Percentiles rank a stretch among this genome's conserved stretches.
Conservation (phyloP, 2,888 invertebrate genomes). For the Xiphydria camelus region DNA sequence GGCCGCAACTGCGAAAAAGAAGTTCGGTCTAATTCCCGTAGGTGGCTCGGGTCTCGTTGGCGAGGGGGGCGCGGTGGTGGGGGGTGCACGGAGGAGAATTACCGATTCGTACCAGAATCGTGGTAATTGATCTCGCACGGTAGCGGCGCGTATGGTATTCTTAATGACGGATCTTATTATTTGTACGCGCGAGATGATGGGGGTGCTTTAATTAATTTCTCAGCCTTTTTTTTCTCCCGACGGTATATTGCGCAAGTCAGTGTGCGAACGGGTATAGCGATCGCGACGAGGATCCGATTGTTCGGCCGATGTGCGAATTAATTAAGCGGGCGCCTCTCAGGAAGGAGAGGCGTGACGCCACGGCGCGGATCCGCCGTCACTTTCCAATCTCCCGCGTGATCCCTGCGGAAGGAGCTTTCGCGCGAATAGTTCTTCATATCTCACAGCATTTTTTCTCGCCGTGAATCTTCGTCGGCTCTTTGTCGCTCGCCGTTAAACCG, state of each 20-base stretch:
- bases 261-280: constrained; percentile 24
- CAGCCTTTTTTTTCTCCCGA: constrained; percentile 22
- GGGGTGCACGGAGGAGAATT: no score
- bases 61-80: no score
- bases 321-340: no score
- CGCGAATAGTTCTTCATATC: no score
- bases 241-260: constrained; percentile 12
- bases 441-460: no score
- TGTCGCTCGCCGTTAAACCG: constrained; percentile 3
- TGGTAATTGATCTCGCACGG: constrained; percentile 17
- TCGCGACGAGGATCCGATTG: constrained; percentile 29
- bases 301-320: constrained; percentile 24
- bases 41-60: no score
- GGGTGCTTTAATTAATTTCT: constrained; percentile 33
- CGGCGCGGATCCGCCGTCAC: constrained; percentile 6
- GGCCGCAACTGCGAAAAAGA: no score
- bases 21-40: no score
- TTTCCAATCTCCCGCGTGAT: constrained; percentile 9
- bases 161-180: constrained; percentile 28
- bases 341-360: constrained; percentile 7
- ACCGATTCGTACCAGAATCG: constrained; percentile 5
- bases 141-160: constrained; percentile 1
- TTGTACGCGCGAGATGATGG: constrained; percentile 22
- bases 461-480: constrained; percentile 21
- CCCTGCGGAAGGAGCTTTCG: no score